These are phyloP conservation scores for Venustaconcha ellipsiformis DNA, from an alignment of 1,140 invertebrate genomes.

Conservation along the genomic window DNA sequence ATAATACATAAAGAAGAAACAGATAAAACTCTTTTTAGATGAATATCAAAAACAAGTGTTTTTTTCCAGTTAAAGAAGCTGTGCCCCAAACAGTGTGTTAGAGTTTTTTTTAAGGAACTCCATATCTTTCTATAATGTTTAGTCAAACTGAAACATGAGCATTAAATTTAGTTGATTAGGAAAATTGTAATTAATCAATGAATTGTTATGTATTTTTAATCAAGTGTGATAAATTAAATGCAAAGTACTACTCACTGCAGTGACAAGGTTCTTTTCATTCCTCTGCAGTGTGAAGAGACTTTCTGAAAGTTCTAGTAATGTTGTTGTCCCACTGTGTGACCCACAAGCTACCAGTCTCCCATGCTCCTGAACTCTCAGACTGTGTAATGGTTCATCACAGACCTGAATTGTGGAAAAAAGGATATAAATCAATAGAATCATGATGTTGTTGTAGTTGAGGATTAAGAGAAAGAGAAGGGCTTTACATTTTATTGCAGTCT, in stretches of 20 bases:
- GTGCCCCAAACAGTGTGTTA: no score
- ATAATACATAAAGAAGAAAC: no score
- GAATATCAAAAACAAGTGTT: no score
- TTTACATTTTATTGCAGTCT: not conserved
- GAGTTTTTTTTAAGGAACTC: no score
- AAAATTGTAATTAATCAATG: no score
- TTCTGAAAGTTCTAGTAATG: slow-evolving; percentile 88
- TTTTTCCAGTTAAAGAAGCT: no score
- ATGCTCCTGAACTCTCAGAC: slow-evolving; percentile 75
- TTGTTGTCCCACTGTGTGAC: slow-evolving; percentile 85
- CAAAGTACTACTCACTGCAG: slow-evolving; percentile 78
- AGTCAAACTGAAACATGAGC: no score
- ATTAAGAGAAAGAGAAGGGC: not conserved
- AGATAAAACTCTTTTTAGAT: no score
- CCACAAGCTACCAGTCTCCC: slow-evolving; percentile 87
- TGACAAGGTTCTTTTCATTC: slow-evolving; percentile 89
- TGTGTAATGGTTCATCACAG: slow-evolving; percentile 76
- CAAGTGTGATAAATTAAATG: not conserved
- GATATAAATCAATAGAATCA: not conserved
- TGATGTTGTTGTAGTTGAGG: not conserved
- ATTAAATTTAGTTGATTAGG: no score
- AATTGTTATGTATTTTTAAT: no score
- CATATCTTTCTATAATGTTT: no score
- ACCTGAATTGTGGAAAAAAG: slow-evolving; percentile 74
- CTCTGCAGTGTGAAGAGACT: slow-evolving; percentile 83